Conservation (phyloP, 2,113 vertebrate genomes). For the Toxostoma redivivum region DNA sequence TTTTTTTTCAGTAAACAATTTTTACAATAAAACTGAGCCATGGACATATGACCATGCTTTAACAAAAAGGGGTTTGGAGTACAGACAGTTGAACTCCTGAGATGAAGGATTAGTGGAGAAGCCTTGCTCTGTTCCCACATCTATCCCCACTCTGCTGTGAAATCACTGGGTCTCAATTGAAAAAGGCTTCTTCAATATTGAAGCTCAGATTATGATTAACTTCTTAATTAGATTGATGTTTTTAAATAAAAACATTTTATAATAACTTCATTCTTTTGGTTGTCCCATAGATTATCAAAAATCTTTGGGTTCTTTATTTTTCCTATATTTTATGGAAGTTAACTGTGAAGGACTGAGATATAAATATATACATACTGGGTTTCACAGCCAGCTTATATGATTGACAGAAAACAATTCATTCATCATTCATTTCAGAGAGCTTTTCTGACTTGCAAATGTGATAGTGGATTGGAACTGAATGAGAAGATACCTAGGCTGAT, state of each 20-base stretch:
- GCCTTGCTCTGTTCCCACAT: neutral
- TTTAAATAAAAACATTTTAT: neutral
- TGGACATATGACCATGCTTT: neutral
- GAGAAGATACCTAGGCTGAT: neutral
- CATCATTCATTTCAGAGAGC: conserved; percentile 7
- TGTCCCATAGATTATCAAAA: neutral
- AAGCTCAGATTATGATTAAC: neutral
- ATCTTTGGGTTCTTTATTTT: neutral
- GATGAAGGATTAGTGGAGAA: neutral
- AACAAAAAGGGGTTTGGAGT: neutral
- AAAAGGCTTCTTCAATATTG: neutral
- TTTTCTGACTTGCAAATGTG: conserved; percentile 43
- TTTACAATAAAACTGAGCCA: neutral
- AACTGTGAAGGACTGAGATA: neutral
- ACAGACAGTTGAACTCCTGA: neutral
- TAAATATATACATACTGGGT: neutral
- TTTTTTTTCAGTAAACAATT: neutral
- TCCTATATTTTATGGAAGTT: neutral
- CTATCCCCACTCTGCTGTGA: neutral
- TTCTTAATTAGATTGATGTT: neutral
- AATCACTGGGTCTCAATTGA: neutral
- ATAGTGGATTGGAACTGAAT: neutral
- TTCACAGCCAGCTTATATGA: conserved; percentile 28
- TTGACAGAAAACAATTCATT: conserved; percentile 53
- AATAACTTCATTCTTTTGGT: neutral